These are phyloP conservation scores for Falco naumanni DNA, from an alignment of 2,797 vertebrate species.

Conservation along the genomic window DNA sequence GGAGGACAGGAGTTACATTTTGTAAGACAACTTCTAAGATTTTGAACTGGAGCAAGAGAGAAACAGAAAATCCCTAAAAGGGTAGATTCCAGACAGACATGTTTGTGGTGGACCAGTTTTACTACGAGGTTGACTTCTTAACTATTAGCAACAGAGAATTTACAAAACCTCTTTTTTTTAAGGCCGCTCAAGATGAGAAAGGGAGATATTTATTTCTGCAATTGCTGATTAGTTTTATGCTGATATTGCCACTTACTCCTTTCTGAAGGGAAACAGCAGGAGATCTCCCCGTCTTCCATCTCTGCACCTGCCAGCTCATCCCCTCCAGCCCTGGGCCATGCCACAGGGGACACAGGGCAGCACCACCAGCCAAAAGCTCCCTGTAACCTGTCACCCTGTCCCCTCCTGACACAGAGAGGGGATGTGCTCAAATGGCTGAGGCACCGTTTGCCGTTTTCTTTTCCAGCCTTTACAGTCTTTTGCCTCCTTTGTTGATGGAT, in stretches of 20 bases:
- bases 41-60: neutral
- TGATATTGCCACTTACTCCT: neutral
- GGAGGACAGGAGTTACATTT: neutral
- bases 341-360: neutral
- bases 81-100: neutral
- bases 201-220: neutral
- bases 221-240: neutral
- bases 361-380: neutral
- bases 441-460: rapidly evolving
- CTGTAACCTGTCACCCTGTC: neutral
- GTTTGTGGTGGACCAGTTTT: neutral
- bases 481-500: neutral
- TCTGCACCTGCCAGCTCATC: neutral
- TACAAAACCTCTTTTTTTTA: neutral
- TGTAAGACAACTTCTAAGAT: neutral
- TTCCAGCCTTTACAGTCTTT: neutral
- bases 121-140: neutral
- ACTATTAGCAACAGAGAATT: neutral
- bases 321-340: neutral
- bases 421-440: neutral
- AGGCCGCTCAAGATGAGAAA: neutral
- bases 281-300: neutral
- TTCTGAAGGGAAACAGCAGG: neutral
- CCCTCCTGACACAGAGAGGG: neutral
- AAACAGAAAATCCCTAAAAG: neutral